These are phyloP conservation scores for Scopus umbretta DNA, from an alignment of 2,113 vertebrate species.

Conservation along the genomic window DNA sequence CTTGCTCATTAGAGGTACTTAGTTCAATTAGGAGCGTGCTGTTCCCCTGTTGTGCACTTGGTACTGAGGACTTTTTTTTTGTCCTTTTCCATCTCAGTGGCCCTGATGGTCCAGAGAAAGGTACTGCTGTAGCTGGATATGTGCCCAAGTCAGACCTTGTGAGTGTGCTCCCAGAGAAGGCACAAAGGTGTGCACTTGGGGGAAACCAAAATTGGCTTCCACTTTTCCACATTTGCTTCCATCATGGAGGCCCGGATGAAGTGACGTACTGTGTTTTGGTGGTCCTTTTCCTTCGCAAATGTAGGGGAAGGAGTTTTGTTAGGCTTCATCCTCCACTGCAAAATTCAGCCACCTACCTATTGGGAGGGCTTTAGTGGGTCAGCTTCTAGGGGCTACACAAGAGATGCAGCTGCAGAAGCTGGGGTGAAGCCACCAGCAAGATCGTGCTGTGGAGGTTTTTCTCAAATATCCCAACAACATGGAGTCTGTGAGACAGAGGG, in stretches of 20 bases:
- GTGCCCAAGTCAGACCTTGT: neutral
- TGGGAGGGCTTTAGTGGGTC: neutral
- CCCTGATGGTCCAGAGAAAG: neutral
- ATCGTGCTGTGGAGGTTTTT: neutral
- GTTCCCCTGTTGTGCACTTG: neutral
- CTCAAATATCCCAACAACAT: neutral
- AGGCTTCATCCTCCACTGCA: neutral
- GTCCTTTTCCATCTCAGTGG: neutral
- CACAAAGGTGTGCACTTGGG: accelerated
- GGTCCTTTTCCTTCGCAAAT: neutral
- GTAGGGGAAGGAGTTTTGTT: neutral
- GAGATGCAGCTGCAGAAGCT: neutral
- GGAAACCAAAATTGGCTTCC: neutral
- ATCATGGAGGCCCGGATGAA: accelerated
- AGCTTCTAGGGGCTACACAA: neutral
- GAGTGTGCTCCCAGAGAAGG: neutral
- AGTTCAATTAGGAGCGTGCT: neutral
- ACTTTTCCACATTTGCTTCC: neutral
- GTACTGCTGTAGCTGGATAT: neutral
- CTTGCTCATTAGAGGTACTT: neutral
- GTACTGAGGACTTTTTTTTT: neutral
- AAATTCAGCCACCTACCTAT: neutral
- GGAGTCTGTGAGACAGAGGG: neutral
- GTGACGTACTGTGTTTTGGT: neutral
- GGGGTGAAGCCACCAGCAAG: neutral